Percentiles rank a stretch among this genome's conserved stretches.
These are phyloP conservation scores for Antedon bifida DNA, from an alignment of 35 echinoderm and acorn worm genomes.

Conservation along the genomic window DNA sequence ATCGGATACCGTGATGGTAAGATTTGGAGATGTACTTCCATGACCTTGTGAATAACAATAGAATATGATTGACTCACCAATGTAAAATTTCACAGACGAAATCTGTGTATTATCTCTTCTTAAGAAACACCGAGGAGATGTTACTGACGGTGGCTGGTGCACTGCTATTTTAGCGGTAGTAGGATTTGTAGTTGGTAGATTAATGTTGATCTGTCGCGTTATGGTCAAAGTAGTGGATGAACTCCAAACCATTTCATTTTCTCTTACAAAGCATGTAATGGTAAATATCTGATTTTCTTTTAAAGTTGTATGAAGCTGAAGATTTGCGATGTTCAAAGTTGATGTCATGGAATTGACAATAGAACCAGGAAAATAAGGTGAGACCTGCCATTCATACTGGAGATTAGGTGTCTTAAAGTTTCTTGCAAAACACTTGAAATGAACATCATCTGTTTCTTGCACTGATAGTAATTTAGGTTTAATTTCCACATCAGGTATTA, in stretches of 20 bases:
- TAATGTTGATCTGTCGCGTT: too few relatives aligned
- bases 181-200: not conserved
- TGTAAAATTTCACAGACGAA: not conserved
- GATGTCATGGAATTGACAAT: not conserved
- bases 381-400: not conserved
- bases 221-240: too few relatives aligned
- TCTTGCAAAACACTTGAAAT: not conserved
- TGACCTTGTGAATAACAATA: not conserved
- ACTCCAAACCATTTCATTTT: too few relatives aligned
- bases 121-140: not conserved
- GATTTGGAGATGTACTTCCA: not conserved
- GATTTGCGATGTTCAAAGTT: not conserved
- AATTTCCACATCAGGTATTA: not conserved
- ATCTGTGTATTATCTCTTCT: not conserved
- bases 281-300: too few relatives aligned
- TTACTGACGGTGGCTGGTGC: not conserved
- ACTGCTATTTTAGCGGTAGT: not conserved
- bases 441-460: not conserved
- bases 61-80: not conserved
- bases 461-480: not conserved
- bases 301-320: too few relatives aligned
- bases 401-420: not conserved
- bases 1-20: not conserved
- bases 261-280: too few relatives aligned
- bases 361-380: not conserved